Evolutionary conservation across 1,140 invertebrate species (phyloP).

Genomic region (Daktulosphaira vitifoliae): DNA sequence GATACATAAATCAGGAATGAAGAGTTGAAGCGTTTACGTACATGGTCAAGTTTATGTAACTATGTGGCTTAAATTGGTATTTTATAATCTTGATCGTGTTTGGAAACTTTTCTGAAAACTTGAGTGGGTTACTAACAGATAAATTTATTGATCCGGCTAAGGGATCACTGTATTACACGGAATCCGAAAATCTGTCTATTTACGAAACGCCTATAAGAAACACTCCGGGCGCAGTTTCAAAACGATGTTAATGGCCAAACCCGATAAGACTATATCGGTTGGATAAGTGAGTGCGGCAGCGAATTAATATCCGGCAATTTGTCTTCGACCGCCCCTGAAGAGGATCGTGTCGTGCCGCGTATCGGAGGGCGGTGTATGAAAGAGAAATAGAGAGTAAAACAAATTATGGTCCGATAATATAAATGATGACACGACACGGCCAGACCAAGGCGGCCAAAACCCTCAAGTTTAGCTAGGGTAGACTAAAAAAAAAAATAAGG

Average conservation of each 20-base stretch:
- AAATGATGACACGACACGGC: constrained; percentile 33
- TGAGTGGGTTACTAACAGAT: background rate
- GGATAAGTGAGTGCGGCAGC: background rate
- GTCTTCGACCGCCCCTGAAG: constrained; percentile 10
- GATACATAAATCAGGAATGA: too few relatives aligned
- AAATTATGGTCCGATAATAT: constrained; percentile 33
- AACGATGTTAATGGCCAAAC: constrained; percentile 21
- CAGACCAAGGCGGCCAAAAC: constrained; percentile 9
- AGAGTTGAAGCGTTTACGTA: too few relatives aligned
- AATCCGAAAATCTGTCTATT: constrained; percentile 5
- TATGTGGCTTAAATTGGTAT: too few relatives aligned
- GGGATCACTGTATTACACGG: background rate
- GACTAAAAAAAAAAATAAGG: background rate
- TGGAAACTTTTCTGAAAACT: constrained; percentile 4
- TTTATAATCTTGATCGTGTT: constrained; percentile 8
- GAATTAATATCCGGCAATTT: constrained; percentile 30
- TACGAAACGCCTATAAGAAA: background rate
- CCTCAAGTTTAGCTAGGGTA: constrained; percentile 4
- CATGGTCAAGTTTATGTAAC: too few relatives aligned
- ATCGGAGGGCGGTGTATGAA: background rate
- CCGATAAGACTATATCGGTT: constrained; percentile 9
- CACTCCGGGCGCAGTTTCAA: constrained; percentile 14
- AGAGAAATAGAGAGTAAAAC: background rate
- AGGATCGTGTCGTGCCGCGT: background rate
- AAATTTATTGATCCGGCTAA: background rate